Evolutionary conservation across 2,797 vertebrate species (phyloP).

Genomic region (Peromyscus attwateri): DNA sequence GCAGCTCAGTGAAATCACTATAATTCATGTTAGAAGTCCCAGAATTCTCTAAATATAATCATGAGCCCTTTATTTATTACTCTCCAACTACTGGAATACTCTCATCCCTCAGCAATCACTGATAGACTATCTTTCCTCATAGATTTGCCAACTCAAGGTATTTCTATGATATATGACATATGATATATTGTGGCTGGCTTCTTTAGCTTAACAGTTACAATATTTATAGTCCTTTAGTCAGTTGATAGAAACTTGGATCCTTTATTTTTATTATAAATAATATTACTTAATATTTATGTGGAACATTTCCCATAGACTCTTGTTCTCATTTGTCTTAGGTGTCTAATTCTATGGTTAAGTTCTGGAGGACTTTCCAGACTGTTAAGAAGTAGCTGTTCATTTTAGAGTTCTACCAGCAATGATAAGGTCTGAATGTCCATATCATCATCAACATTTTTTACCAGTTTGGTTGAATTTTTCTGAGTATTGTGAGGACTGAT

Average conservation of each 20-base stretch:
- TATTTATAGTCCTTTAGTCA: not conserved
- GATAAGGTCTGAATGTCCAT: not conserved
- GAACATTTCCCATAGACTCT: not conserved
- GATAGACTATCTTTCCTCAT: not conserved
- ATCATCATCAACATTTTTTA: not conserved
- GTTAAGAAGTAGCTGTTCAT: not conserved
- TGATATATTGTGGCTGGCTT: not conserved
- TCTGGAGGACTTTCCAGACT: not conserved
- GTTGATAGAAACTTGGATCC: not conserved
- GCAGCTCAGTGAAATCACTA: not conserved
- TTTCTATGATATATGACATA: not conserved
- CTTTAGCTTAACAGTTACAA: not conserved
- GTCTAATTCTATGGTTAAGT: not conserved
- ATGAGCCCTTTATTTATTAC: not conserved
- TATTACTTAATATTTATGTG: not conserved
- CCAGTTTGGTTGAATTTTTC: not conserved
- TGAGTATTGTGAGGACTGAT: not conserved
- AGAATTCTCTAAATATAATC: not conserved
- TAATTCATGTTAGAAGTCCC: not conserved
- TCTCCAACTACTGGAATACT: not conserved
- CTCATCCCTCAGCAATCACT: fast-evolving
- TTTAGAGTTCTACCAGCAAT: not conserved
- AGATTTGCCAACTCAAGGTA: not conserved
- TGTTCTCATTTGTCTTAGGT: not conserved
- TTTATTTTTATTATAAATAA: not conserved